phyloP scores from a whole-genome alignment of 2,888 invertebrate genomes.

The Rhingia campestris region DNA sequence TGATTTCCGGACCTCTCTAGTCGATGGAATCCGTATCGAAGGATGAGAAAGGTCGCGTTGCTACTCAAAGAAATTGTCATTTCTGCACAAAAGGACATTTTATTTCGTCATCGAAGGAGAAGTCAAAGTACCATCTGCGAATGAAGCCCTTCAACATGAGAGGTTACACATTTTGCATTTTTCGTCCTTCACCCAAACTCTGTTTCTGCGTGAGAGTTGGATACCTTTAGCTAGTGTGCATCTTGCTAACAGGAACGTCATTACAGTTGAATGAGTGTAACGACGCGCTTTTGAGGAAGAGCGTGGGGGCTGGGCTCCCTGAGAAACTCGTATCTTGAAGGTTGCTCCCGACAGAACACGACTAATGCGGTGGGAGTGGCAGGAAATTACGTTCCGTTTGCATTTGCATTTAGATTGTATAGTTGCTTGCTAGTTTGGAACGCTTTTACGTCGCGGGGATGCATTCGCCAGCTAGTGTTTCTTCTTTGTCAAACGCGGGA shows the following conservation, averaged over 20 bases:
- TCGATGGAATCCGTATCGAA: constrained; percentile 20
- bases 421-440: constrained; percentile 12
- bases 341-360: constrained; percentile 79
- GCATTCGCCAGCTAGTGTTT: background rate
- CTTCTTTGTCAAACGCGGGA: background rate
- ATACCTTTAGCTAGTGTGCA: constrained; percentile 20
- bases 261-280: constrained; percentile 51
- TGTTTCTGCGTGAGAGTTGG: constrained; percentile 16
- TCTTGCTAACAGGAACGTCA: constrained; percentile 64
- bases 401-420: constrained; percentile 72
- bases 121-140: constrained; percentile 11
- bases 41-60: background rate
- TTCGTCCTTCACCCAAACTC: constrained; percentile 12
- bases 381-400: constrained; percentile 69
- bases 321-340: constrained; percentile 82
- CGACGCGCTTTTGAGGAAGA: constrained; percentile 26
- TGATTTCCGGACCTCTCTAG: constrained; percentile 21
- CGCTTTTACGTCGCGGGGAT: background rate
- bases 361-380: constrained; percentile 63
- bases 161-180: constrained; percentile 44
- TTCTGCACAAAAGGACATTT: constrained; percentile 2
- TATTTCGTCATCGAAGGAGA: constrained; percentile 1
- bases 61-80: constrained; percentile 3
- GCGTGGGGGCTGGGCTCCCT: background rate
- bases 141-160: constrained; percentile 28